Conservation (phyloP, 2,113 vertebrate genomes). For the Cyanocitta stelleri region DNA sequence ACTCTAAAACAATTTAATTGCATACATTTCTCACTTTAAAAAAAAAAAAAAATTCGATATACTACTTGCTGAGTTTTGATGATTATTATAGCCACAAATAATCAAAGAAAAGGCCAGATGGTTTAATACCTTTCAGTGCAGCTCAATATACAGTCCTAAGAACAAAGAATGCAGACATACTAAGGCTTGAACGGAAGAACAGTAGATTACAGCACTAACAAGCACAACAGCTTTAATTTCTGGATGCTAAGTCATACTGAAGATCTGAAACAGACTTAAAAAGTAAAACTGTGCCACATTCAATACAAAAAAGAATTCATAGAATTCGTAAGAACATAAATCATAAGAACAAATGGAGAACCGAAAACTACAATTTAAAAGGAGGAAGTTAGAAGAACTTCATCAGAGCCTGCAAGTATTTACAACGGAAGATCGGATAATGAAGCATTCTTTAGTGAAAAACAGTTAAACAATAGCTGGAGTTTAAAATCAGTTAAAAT, state of each 20-base stretch:
- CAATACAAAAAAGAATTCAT: background rate
- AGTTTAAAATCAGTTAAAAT: background rate
- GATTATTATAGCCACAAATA: background rate
- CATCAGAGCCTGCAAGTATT: background rate
- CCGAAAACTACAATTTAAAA: background rate
- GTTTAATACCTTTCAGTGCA: background rate
- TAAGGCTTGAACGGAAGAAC: background rate
- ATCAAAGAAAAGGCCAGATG: background rate
- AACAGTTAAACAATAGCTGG: background rate
- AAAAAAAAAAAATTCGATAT: background rate
- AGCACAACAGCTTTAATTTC: background rate
- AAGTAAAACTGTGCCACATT: background rate
- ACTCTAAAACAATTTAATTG: background rate
- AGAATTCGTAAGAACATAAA: background rate
- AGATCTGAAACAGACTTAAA: background rate
- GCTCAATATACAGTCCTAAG: background rate
- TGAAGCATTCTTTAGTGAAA: background rate
- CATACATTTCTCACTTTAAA: background rate
- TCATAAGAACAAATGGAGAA: background rate
- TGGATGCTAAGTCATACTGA: background rate
- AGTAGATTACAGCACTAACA: background rate
- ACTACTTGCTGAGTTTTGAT: background rate
- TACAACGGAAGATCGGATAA: background rate
- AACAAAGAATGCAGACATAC: background rate
- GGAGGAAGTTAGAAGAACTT: background rate